phyloP scores from a whole-genome alignment of 2,113 vertebrate genomes.

The Dipodomys merriami region DNA sequence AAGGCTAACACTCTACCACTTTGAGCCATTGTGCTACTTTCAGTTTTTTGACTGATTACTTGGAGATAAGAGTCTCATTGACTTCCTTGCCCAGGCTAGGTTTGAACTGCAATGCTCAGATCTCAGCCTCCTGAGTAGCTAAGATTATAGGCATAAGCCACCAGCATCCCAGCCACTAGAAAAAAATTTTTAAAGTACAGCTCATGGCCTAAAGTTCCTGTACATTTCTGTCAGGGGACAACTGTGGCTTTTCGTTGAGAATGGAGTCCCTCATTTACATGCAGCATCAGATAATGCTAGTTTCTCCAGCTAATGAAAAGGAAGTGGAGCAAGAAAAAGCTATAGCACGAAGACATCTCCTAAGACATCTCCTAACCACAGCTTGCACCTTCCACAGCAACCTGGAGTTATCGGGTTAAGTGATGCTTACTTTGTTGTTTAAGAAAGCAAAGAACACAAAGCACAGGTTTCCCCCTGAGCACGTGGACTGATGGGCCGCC shows the following conservation, averaged over 20 bases:
- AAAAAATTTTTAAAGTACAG: not conserved
- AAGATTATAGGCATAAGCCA: no score
- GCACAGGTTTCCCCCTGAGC: not conserved
- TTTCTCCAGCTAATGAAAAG: not conserved
- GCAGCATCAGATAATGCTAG: not conserved
- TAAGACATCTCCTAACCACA: not conserved
- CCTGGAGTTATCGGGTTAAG: not conserved
- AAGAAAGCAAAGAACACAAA: not conserved
- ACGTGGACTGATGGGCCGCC: not conserved
- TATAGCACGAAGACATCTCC: not conserved
- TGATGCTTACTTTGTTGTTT: not conserved
- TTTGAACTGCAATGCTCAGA: no score
- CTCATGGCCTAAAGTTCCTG: not conserved
- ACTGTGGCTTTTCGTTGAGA: not conserved
- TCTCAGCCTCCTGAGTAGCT: no score
- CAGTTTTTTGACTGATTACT: no score
- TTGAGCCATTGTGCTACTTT: no score
- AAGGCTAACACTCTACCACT: no score
- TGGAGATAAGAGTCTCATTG: no score
- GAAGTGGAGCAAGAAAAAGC: not conserved
- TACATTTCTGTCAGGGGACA: not conserved
- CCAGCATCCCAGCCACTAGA: not conserved
- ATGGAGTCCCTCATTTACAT: not conserved
- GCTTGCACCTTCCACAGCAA: not conserved
- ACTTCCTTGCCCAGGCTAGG: no score